A percentile compares a stretch with the other conserved stretches of the same genome.
phyloP scores from a whole-genome alignment of 1,140 invertebrate genomes.

The Calosoma granatense region DNA sequence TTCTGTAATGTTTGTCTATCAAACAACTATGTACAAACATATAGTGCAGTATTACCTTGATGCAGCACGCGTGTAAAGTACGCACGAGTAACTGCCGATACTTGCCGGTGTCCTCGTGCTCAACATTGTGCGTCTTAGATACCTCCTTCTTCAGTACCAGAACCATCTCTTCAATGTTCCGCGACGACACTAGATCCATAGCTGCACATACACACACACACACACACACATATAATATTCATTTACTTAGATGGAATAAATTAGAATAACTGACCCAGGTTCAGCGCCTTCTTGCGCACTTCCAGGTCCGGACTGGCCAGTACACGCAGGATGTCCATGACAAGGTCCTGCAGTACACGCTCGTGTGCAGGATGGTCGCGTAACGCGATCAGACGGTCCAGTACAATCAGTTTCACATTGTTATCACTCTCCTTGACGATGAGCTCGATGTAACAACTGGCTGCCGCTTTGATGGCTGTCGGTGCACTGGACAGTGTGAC shows the following conservation, averaged over 20 bases:
- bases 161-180: slow-evolving; percentile 96
- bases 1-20: slow-evolving; percentile 1
- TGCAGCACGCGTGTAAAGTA: slow-evolving; percentile 89
- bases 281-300: slow-evolving; percentile 82
- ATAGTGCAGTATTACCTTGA: slow-evolving; percentile 56
- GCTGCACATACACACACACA: too few relatives aligned
- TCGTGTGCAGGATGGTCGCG: slow-evolving; percentile 80
- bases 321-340: slow-evolving; percentile 97
- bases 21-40: not conserved
- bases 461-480: slow-evolving; percentile 94
- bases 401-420: slow-evolving; percentile 97
- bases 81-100: slow-evolving; percentile 92
- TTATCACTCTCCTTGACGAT: slow-evolving; percentile 99
- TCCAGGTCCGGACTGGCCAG: slow-evolving; percentile 90
- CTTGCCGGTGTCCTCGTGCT: slow-evolving; percentile 92
- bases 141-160: slow-evolving; percentile 90
- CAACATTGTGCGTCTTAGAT: slow-evolving; percentile 80
- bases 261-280: slow-evolving; percentile 39
- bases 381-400: slow-evolving; percentile 87
- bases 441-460: slow-evolving; percentile 95
- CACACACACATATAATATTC: not conserved
- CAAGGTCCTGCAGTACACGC: slow-evolving; percentile 89
- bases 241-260: slow-evolving; percentile 8
- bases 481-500: slow-evolving; percentile 96
- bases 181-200: slow-evolving; percentile 84